A percentile compares a stretch with the other conserved stretches of the same genome.
These are phyloP conservation scores for Armadillidium nasatum DNA, from an alignment of 1,140 invertebrate species.

Conservation along the genomic window DNA sequence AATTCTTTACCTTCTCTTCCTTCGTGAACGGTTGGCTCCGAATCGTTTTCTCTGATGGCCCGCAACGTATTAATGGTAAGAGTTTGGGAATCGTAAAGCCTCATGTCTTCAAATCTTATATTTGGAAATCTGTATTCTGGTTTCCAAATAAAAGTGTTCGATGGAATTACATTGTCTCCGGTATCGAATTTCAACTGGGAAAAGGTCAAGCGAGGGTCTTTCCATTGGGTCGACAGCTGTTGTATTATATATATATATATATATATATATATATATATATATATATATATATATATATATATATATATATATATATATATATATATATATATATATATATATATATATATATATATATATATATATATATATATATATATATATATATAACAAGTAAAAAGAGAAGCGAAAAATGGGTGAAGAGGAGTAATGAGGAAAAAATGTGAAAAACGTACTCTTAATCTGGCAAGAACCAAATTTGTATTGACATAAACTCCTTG, in stretches of 20 bases:
- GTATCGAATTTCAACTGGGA: background rate
- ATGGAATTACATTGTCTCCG: background rate
- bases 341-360: background rate
- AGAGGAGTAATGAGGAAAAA: no score
- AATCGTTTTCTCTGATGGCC: background rate
- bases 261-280: conserved; percentile 8
- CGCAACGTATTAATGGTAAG: background rate
- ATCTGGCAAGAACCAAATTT: background rate
- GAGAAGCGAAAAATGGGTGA: no score
- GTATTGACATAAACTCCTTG: background rate
- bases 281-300: background rate
- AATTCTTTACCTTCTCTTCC: background rate
- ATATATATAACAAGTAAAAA: no score
- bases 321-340: conserved; percentile 13
- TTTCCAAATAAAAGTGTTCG: background rate
- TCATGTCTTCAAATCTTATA: background rate
- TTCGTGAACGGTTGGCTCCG: background rate
- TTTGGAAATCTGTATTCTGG: background rate
- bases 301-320: background rate
- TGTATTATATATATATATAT: background rate
- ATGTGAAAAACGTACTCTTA: background rate
- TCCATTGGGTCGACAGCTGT: background rate
- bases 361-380: no score
- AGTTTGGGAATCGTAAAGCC: background rate
- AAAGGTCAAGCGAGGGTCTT: background rate